Conservation (phyloP, 2,888 invertebrate genomes). For the Himalopsyche kuldschensis region DNA sequence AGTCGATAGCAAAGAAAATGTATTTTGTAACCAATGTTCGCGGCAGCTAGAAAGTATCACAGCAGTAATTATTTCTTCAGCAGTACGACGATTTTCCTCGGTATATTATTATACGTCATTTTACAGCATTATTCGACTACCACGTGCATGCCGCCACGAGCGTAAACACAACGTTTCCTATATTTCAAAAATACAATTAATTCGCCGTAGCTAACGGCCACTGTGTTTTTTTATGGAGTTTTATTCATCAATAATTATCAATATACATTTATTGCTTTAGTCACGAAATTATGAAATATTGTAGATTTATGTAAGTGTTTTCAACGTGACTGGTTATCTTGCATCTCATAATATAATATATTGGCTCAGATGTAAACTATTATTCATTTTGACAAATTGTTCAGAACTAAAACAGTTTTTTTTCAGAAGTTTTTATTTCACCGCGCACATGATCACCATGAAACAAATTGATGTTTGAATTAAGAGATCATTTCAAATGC, state of each 20-base stretch:
- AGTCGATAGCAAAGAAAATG: not conserved
- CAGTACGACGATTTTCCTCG: not conserved
- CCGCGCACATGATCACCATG: no score
- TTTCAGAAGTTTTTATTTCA: no score
- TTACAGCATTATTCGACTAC: not conserved
- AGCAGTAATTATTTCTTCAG: not conserved
- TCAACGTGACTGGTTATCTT: not conserved
- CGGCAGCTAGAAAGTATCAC: not conserved
- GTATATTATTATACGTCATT: not conserved
- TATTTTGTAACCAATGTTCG: not conserved
- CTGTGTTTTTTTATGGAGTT: not conserved
- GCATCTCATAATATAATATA: no score
- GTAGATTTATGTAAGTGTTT: not conserved
- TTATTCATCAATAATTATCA: not conserved
- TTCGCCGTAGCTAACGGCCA: not conserved
- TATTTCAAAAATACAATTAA: not conserved
- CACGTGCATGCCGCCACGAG: not conserved
- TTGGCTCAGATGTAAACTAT: no score
- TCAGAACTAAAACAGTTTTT: no score
- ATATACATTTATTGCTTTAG: not conserved
- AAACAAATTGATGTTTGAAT: no score
- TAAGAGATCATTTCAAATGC: no score
- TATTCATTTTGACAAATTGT: no score
- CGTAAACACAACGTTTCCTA: not conserved
- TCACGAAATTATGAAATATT: not conserved